Evolutionary conservation across 1,140 invertebrate species (phyloP).

Genomic region (Lepidurus apus): DNA sequence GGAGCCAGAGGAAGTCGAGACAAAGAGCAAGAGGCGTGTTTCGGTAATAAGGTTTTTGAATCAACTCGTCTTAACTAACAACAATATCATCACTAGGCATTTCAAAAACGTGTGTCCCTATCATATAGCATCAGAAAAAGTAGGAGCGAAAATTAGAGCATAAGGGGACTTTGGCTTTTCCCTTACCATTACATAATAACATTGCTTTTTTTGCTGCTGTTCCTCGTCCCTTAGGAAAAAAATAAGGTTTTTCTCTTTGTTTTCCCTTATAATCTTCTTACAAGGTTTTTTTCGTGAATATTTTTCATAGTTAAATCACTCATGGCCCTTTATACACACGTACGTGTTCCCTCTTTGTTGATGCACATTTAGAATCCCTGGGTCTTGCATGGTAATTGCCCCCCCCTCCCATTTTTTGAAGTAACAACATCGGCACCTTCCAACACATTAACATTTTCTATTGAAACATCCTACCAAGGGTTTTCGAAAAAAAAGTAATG

Average conservation of each 20-base stretch:
- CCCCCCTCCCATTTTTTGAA: background rate
- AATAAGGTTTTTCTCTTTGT: background rate
- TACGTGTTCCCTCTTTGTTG: slow-evolving; percentile 3
- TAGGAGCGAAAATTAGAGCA: slow-evolving; percentile 22
- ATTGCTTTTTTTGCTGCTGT: background rate
- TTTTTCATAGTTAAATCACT: slow-evolving; percentile 9
- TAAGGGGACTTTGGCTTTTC: slow-evolving; percentile 19
- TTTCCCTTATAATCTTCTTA: background rate
- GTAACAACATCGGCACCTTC: background rate
- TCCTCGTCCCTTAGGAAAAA: background rate
- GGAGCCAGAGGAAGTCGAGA: slow-evolving; percentile 12
- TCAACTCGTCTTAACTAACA: slow-evolving; percentile 1
- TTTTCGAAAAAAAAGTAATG: background rate
- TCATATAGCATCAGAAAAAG: slow-evolving; percentile 16
- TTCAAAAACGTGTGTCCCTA: background rate
- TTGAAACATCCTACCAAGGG: background rate
- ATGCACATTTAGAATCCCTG: slow-evolving; percentile 21
- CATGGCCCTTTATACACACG: background rate
- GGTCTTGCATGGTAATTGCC: slow-evolving; percentile 11
- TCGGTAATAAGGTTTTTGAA: slow-evolving; percentile 10
- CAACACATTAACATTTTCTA: background rate
- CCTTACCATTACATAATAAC: slow-evolving; percentile 5
- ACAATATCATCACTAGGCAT: slow-evolving; percentile 20
- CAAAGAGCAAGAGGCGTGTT: background rate
- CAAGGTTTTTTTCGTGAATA: slow-evolving; percentile 16